Evolutionary conservation across 2,113 vertebrate species (phyloP), one percentile per base, ranked within the genome.

Genomic region (Suncus etruscus): DNA sequence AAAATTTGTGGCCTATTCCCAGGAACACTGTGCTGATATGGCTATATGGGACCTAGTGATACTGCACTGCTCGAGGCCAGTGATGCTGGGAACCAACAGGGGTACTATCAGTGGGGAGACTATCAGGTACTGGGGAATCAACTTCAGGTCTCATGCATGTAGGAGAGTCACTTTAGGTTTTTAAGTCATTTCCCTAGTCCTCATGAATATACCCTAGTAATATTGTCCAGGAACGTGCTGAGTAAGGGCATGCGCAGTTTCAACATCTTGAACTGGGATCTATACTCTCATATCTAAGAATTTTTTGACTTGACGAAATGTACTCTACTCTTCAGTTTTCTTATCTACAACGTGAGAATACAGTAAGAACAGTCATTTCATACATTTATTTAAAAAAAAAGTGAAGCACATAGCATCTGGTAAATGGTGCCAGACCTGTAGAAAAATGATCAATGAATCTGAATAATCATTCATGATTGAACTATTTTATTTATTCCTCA

Each of bases 301-400:
- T 70, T 77, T 8, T 80, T 32, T 85, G 20, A 75, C 8, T 29
- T 11, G 11, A 27, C 18, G 25, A 24, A 87, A 47, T 3, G 18
- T 87, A 84, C 8, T 68, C 83, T 70, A n/a, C 75, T 58, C 7
- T 22, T 89, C 50, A 81, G 11, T 89, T 74, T 83, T 90, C 22
- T 89, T 90, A 82, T n/a, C 25, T 89, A 10, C 70, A 66, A 88
- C 91, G 74, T 77, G 58, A 47, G 74, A 76, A 31, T 84, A 73
- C 31, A 86, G 45, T 75, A 80, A 90, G 39, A 78, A 0, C 12
- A 76, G 20, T 14, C 3, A 78, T 11, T 54, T 16, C 1, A 16
- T 72, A 65, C 3, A 3, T 80, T 91, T 63, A 29, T 25, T 70
- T 39, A 3, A 39, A 4, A 50, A 48, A 10, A 11, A 22, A 86